Conservation (phyloP, 2,113 vertebrate species). For the Ovis canadensis region DNA sequence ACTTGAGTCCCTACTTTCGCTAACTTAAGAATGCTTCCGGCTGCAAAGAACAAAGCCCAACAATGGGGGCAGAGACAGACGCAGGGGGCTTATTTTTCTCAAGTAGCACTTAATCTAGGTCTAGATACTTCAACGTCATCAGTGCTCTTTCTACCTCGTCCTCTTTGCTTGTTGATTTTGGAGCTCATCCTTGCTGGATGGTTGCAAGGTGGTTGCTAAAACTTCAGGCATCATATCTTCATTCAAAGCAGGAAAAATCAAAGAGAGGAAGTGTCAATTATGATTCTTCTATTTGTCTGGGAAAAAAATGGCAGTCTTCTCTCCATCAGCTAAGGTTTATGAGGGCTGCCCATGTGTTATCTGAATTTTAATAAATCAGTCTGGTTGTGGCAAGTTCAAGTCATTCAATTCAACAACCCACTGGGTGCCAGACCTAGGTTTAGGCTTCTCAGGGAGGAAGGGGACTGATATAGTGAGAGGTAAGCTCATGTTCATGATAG, state of each 20-base stretch:
- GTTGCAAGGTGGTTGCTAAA: neutral
- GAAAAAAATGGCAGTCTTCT: neutral
- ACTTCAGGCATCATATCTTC: neutral
- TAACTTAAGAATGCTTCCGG: neutral
- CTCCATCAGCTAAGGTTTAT: neutral
- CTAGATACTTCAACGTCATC: neutral
- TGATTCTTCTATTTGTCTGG: neutral
- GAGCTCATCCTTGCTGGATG: neutral
- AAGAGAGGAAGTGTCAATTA: neutral
- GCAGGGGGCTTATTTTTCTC: too few species aligned
- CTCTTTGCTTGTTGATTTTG: neutral
- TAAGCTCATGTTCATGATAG: neutral
- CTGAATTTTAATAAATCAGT: neutral
- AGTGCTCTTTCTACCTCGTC: fast-evolving
- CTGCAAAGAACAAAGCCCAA: neutral
- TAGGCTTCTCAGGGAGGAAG: neutral
- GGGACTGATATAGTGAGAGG: neutral
- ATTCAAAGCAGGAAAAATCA: neutral
- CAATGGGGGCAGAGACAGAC: neutral
- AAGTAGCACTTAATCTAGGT: neutral
- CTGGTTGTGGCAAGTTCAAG: neutral
- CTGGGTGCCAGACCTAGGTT: neutral
- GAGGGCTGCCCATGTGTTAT: neutral
- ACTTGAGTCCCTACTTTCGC: neutral
- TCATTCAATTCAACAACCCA: neutral